Evolutionary conservation across 2,797 vertebrate species (phyloP).

Genomic region (Bufotes viridis): DNA sequence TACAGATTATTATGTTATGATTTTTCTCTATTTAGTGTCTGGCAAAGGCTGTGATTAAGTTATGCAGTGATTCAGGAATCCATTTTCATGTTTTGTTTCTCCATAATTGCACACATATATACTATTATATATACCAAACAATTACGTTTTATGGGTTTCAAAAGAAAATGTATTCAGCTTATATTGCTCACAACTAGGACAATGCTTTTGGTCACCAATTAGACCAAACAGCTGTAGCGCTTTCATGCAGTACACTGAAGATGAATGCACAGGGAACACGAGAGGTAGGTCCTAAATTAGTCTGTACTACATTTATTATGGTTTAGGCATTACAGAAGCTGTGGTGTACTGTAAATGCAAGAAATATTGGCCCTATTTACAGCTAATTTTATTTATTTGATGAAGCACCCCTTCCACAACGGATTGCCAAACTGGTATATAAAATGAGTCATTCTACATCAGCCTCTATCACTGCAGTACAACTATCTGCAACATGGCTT

Average conservation of each 20-base stretch:
- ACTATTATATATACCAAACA: too few species aligned
- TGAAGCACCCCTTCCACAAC: background rate
- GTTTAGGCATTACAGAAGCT: background rate
- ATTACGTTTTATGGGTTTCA: slow-evolving; percentile 20
- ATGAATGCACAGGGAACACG: background rate
- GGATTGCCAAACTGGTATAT: background rate
- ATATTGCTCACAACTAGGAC: slow-evolving; percentile 14
- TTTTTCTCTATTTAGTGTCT: slow-evolving; percentile 6
- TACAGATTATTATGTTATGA: background rate
- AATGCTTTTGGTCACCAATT: slow-evolving; percentile 10
- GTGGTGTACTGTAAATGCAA: background rate
- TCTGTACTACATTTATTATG: background rate
- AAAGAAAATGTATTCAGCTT: slow-evolving; percentile 14
- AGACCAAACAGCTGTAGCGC: background rate
- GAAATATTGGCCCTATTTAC: background rate
- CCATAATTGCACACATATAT: slow-evolving; percentile 4
- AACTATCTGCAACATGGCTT: background rate
- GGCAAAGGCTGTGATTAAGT: slow-evolving; percentile 3
- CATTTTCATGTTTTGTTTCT: background rate
- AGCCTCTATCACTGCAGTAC: background rate
- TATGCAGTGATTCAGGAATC: slow-evolving; percentile 12
- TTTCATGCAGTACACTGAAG: background rate
- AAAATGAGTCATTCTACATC: background rate
- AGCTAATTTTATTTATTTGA: background rate
- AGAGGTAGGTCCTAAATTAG: slow-evolving; percentile 9